These are phyloP conservation scores for Aspiorhynchus laticeps DNA, from an alignment of 2,113 vertebrate species.

Conservation along the genomic window DNA sequence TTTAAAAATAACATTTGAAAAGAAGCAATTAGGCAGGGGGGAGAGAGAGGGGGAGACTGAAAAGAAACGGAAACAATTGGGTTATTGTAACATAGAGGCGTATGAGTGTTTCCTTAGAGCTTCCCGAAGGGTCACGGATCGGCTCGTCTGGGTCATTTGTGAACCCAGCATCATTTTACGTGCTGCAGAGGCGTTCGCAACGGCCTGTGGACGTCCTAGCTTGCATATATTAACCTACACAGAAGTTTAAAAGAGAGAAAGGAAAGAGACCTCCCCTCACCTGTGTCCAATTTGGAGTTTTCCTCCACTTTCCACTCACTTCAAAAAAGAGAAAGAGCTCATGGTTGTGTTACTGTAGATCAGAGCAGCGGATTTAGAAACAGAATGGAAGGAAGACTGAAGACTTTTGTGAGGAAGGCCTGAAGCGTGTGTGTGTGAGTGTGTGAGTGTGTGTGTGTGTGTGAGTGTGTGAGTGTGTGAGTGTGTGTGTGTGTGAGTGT, in stretches of 20 bases:
- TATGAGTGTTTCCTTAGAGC: constrained; percentile 1
- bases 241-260: background rate
- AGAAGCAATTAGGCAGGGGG: constrained; percentile 32
- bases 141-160: constrained; percentile 6
- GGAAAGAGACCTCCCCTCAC: constrained; percentile 48
- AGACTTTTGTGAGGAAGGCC: background rate
- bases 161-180: background rate
- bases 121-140: background rate
- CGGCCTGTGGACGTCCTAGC: background rate
- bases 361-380: background rate
- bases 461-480: background rate
- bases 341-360: background rate
- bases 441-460: too few species aligned
- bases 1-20: background rate
- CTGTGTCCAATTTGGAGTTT: constrained; percentile 63
- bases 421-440: background rate
- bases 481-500: background rate
- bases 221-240: background rate
- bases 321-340: constrained; percentile 51
- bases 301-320: constrained; percentile 50
- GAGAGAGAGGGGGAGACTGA: constrained; percentile 36
- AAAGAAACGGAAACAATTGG: background rate
- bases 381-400: background rate
- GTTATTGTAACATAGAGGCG: constrained; percentile 12
- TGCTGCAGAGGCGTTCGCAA: too few species aligned